These are phyloP conservation scores for Halcyon badia DNA, from an alignment of 2,797 vertebrate species.

Conservation along the genomic window DNA sequence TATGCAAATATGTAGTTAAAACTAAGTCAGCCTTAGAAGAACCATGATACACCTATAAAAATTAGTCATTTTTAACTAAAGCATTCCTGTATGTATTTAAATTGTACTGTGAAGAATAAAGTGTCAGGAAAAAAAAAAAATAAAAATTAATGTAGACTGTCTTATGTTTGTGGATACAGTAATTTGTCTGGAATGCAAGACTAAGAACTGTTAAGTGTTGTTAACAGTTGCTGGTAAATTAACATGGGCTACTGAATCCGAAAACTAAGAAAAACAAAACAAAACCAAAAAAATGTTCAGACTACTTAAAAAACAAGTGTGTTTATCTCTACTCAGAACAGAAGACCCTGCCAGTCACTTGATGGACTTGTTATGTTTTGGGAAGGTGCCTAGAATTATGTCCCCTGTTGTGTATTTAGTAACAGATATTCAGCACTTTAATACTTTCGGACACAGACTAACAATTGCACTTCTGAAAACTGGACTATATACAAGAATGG, in stretches of 20 bases:
- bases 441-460: background rate
- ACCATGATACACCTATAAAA: background rate
- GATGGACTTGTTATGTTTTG: background rate
- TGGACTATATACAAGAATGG: background rate
- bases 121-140: background rate
- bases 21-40: background rate
- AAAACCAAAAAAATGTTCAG: background rate
- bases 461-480: background rate
- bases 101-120: background rate
- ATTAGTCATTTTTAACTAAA: background rate
- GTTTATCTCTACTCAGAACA: background rate
- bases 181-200: background rate
- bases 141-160: rapidly evolving
- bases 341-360: background rate
- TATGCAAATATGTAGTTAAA: rapidly evolving
- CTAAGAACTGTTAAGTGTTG: background rate
- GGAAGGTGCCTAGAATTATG: background rate
- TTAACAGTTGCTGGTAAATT: background rate
- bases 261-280: background rate
- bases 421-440: background rate
- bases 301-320: background rate
- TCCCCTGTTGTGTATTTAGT: background rate
- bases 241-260: background rate
- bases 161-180: background rate
- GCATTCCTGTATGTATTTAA: background rate